Base-by-base conservation (phyloP, 1,140 invertebrate species). In the Saccostrea cuccullata region DNA sequence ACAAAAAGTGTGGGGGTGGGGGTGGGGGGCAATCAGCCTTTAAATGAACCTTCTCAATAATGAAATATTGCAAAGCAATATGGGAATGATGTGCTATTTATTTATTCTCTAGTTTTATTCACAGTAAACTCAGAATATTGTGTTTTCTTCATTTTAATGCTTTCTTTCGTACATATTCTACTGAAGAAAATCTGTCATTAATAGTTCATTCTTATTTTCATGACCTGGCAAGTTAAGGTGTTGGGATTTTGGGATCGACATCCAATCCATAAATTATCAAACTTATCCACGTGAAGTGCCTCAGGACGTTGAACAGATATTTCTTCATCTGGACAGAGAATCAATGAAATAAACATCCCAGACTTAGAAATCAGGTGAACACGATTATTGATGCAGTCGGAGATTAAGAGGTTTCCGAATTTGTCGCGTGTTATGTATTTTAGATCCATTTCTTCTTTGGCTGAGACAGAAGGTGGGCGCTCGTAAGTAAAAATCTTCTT, bases 161-260 rank as follows among this genome's bases (percentile, higher is more conserved):
- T 1, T 47, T 47, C 47, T 8, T 47, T 8, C 5, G 47, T 47
- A 47, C 47, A 47, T 36, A 36, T 36, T 1, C 30, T 36, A n/a
- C n/a, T n/a, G n/a, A n/a, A 36, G 9, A 13, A 5, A 64, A 6
- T 64, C 58, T n/a, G 17, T 36, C 70, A 77, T 36, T 77, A 11
- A 77, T 36, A 77, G 26, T 26, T 77, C 70, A 77, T 77, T 77
- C 70, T 26, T 15, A 77, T 36, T 77, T 77, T 77, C 70, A 77
- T 77, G 13, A 77, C 70, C 9, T 77, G 70, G 13, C 70, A 30
- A 15, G 70, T 77, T n/a, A 20, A 47, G 5, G 20, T 77, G 70
- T 77, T 36, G 13, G 70, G 70, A 36, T 36, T 26, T 3, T 64
- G 58, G 30, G 70, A 77, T 15, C 15, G 26, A 30, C 70, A 77